Percentiles rank a stretch among this genome's conserved stretches.
phyloP scores from a whole-genome alignment of 2,113 vertebrate species.

The Mustela lutreola region DNA sequence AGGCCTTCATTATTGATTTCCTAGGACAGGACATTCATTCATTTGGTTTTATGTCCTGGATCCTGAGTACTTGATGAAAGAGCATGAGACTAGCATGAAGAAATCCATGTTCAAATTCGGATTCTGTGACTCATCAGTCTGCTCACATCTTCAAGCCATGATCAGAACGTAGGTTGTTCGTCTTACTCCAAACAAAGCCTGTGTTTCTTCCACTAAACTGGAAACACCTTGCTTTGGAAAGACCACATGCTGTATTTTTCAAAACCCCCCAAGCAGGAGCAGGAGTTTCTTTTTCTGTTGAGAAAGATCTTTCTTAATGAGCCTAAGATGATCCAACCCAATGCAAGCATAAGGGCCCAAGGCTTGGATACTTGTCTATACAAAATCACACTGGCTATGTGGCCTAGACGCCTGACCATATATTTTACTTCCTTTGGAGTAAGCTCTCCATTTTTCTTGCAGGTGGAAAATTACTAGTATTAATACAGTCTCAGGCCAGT shows the following conservation, averaged over 20 bases:
- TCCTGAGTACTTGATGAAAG: neutral
- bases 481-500: constrained; percentile 28
- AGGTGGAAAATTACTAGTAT: constrained; percentile 66
- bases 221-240: neutral
- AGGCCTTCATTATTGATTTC: constrained; percentile 7
- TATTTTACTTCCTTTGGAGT: constrained; percentile 27
- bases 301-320: constrained; percentile 34
- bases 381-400: neutral
- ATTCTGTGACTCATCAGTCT: neutral
- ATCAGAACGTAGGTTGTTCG: neutral
- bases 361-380: neutral
- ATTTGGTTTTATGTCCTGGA: neutral
- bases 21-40: neutral
- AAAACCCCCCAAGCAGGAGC: neutral
- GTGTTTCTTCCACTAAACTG: neutral
- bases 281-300: neutral
- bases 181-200: neutral
- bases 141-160: neutral
- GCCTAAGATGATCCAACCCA: neutral
- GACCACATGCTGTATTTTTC: neutral
- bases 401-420: neutral
- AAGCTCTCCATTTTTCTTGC: constrained; percentile 35
- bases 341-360: neutral
- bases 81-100: neutral
- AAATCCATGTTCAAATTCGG: neutral